These are phyloP conservation scores for Diadema setosum DNA, from an alignment of 35 echinoderm and acorn worm species.

Conservation along the genomic window DNA sequence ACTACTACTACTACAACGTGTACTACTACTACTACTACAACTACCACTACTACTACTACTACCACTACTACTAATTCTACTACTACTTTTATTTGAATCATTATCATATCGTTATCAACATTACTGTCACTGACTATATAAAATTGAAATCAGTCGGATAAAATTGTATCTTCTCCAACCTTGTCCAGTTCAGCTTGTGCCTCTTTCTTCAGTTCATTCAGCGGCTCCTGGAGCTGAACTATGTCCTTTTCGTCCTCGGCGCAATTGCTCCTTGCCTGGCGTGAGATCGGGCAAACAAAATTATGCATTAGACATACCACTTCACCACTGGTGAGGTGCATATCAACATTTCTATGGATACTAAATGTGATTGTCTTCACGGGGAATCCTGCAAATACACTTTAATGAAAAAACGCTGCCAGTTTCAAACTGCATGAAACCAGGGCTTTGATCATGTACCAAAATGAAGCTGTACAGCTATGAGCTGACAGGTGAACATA, in stretches of 20 bases:
- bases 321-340: no score
- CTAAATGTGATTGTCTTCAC: no score
- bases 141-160: no score
- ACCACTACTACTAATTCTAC: neutral
- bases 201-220: constrained; percentile 86
- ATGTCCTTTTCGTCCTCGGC: constrained; percentile 69
- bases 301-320: neutral
- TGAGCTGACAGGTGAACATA: no score
- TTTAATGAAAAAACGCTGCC: no score
- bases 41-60: neutral
- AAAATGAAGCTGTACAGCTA: no score
- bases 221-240: constrained; percentile 56
- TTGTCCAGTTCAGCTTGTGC: constrained; percentile 90
- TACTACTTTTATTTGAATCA: neutral
- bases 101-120: no score
- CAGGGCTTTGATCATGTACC: no score
- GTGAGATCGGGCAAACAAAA: neutral
- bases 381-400: no score
- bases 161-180: constrained; percentile 25
- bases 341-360: no score
- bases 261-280: constrained; percentile 81
- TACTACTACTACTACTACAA: neutral
- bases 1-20: neutral
- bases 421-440: no score
- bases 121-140: no score